Evolutionary conservation across 2,888 invertebrate genomes (phyloP).

Genomic region (Blomia tropicalis): DNA sequence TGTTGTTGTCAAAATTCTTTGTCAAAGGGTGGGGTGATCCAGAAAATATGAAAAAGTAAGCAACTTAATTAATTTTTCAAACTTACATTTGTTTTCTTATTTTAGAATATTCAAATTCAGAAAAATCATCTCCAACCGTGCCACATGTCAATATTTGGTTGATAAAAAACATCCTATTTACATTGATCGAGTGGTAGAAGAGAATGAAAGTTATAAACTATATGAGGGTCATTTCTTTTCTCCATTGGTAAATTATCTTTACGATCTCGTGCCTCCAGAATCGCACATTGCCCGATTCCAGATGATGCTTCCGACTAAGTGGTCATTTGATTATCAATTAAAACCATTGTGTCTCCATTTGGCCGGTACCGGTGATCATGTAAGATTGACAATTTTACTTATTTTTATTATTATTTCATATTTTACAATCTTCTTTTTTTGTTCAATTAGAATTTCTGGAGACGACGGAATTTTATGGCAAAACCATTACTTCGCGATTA

Average conservation of each 20-base stretch:
- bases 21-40: slow-evolving; percentile 93
- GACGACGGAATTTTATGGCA: slow-evolving; percentile 71
- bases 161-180: slow-evolving; percentile 65
- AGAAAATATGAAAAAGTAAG: slow-evolving; percentile 65
- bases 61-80: slow-evolving; percentile 14
- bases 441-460: slow-evolving; percentile 42
- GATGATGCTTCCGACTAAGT: slow-evolving; percentile 59
- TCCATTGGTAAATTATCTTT: slow-evolving; percentile 63
- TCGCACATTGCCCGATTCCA: slow-evolving; percentile 51
- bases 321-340: slow-evolving; percentile 46
- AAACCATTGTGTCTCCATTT: slow-evolving; percentile 81
- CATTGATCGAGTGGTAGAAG: slow-evolving; percentile 67
- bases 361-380: slow-evolving; percentile 96
- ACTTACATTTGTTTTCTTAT: slow-evolving; percentile 30
- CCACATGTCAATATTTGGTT: slow-evolving; percentile 62
- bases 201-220: slow-evolving; percentile 52
- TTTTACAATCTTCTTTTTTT: background rate
- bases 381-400: slow-evolving; percentile 39
- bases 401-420: background rate
- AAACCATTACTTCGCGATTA: slow-evolving; percentile 72
- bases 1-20: slow-evolving; percentile 76
- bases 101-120: slow-evolving; percentile 76
- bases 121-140: slow-evolving; percentile 65
- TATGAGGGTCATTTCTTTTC: slow-evolving; percentile 73
- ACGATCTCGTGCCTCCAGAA: slow-evolving; percentile 69